Evolutionary conservation across 2,888 invertebrate species (phyloP), one percentile per base, ranked within the genome.

Genomic region (Hartigia nigra): DNA sequence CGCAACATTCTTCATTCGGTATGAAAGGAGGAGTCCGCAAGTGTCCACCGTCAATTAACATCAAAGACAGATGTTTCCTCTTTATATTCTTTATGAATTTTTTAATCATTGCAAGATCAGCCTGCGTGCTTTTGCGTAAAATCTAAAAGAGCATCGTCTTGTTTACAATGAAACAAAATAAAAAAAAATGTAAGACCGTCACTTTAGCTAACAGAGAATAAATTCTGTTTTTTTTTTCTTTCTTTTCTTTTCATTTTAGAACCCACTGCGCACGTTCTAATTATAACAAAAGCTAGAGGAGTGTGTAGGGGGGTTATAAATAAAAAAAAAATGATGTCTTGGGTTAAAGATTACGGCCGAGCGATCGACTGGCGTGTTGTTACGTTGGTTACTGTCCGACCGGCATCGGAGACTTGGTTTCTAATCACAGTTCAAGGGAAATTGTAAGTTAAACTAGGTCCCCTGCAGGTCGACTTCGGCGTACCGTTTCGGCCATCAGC

Each of bases 371-470:
- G 72, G 72, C 72, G 32, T 32, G 12, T 34, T 34, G 34, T 72
- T 34, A 34, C 12, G 9, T 55, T 72, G 75, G 75, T 75, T 75
- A 75, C 75, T 75, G 75, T 75, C 75, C 75, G 75, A 75, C 75
- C 37, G 5, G 34, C 35, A n/a, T 23, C 75, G 75, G 35, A 36
- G 35, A 36, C 75, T 23, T 12, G 31, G 72, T 79, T 72, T 76
- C 82, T 86, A 86, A 83, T 83, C 83, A 82, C 81, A 82, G 82
- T 82, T 80, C 77, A 83, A 78, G 81, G 82, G 75, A 77, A 81
- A 80, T 82, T 80, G 79, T 81, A 82, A 83, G 74, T 82, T 80
- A 74, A 77, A 77, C 31, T 31, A 14, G 34, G 77, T 74, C 74
- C 77, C 72, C 74, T 14, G 31, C 31, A 74, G 81, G 82, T 84